These are phyloP conservation scores for Corythaeola cristata DNA, from an alignment of 2,113 vertebrate genomes.

Conservation along the genomic window DNA sequence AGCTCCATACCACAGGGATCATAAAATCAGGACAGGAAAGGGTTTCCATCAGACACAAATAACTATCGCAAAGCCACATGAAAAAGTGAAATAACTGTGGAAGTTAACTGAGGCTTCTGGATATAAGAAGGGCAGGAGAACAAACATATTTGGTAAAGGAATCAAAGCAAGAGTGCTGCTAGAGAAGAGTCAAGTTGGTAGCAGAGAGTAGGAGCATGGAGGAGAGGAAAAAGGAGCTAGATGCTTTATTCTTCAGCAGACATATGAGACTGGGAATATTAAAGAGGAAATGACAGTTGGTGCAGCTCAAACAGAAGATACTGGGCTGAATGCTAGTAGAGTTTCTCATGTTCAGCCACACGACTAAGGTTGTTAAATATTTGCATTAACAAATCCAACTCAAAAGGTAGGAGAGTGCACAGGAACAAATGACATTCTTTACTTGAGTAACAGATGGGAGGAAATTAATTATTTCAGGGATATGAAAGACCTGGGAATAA, in stretches of 20 bases:
- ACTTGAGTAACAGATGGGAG: neutral
- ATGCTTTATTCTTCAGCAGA: neutral
- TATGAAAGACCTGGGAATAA: neutral
- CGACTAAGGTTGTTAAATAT: neutral
- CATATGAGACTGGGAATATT: neutral
- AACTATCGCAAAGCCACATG: neutral
- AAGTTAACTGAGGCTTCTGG: neutral
- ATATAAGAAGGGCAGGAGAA: neutral
- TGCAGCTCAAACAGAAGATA: neutral
- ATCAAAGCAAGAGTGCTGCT: neutral
- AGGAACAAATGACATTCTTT: neutral
- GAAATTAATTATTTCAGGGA: neutral
- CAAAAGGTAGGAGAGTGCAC: neutral
- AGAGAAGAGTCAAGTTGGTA: neutral
- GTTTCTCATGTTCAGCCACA: neutral
- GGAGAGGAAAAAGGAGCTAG: neutral
- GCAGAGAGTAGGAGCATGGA: neutral
- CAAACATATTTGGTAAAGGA: neutral
- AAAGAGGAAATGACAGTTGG: neutral
- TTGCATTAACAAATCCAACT: neutral
- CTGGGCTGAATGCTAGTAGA: neutral
- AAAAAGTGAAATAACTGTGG: neutral
- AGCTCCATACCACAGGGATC: neutral
- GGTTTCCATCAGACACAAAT: neutral
- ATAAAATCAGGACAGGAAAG: neutral